A percentile compares a stretch with the other conserved stretches of the same genome.
Conservation (phyloP, 2,797 vertebrate species). For the Labeo calbasu region DNA sequence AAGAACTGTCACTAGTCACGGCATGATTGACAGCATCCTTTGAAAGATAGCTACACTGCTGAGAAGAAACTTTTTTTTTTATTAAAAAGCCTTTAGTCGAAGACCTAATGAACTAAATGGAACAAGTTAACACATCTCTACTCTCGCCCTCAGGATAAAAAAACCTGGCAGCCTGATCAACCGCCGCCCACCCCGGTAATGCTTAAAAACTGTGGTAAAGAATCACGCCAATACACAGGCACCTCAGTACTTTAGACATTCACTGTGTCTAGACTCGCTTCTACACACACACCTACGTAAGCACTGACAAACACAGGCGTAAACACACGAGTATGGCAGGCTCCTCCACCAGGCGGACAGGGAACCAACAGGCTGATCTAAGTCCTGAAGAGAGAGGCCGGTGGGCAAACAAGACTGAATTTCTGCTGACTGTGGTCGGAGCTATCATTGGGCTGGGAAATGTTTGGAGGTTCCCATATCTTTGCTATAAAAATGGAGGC, state of each 20-base stretch:
- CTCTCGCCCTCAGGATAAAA: not conserved
- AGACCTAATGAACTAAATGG: not conserved
- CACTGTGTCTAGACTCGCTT: not conserved
- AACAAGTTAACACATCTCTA: conserved; percentile 19
- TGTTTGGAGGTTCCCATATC: conserved; percentile 78
- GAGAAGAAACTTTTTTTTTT: not conserved
- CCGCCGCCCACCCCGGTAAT: not conserved
- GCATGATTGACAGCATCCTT: not conserved
- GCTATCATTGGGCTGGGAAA: conserved; percentile 76
- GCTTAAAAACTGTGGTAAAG: conserved; percentile 14
- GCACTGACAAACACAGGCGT: not conserved
- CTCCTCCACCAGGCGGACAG: conserved; percentile 39
- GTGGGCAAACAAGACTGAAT: conserved; percentile 75
- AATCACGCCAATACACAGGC: not conserved
- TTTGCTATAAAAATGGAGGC: conserved; percentile 80
- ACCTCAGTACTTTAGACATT: not conserved
- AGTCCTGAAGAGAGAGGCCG: conserved; percentile 69
- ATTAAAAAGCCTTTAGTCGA: not conserved
- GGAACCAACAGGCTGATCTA: not conserved
- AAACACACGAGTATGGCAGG: conserved; percentile 60
- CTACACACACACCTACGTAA: not conserved
- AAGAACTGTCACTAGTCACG: not conserved
- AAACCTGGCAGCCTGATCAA: not conserved
- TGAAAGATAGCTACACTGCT: not conserved
- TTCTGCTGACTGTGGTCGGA: conserved; percentile 75